Conservation (phyloP, 2,888 invertebrate genomes). For the Chromoteleia sp. region DNA sequence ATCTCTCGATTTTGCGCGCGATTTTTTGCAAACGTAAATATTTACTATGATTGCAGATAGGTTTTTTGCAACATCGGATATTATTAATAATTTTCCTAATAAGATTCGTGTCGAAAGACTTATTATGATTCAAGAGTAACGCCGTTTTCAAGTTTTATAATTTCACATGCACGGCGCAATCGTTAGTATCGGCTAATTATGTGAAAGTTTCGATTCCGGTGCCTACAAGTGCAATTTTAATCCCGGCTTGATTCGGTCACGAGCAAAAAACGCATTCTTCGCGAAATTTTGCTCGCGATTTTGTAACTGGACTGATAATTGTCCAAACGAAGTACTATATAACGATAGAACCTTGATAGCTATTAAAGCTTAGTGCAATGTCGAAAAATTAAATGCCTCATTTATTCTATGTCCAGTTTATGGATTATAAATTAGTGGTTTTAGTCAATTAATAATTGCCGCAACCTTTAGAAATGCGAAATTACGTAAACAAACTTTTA, state of each 20-base stretch:
- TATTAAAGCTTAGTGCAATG: constrained; percentile 33
- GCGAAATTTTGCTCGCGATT: constrained; percentile 36
- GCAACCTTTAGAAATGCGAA: neutral
- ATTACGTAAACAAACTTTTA: neutral
- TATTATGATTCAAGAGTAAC: constrained; percentile 7
- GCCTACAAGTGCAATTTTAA: constrained; percentile 36
- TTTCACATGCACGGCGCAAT: constrained; percentile 22
- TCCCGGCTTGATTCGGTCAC: constrained; percentile 34
- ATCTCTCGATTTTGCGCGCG: no score
- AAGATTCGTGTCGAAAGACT: neutral
- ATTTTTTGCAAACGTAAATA: neutral
- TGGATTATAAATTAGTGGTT: constrained; percentile 25
- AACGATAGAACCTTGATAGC: constrained; percentile 57
- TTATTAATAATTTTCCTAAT: neutral
- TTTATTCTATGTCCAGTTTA: constrained; percentile 21
- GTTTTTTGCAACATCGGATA: neutral
- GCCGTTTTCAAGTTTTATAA: constrained; percentile 27
- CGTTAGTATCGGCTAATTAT: constrained; percentile 41
- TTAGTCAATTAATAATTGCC: constrained; percentile 36
- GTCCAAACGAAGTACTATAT: neutral
- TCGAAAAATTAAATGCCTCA: constrained; percentile 43
- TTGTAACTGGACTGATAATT: constrained; percentile 44
- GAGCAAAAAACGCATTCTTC: constrained; percentile 37
- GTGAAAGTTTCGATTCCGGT: constrained; percentile 56
- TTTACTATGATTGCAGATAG: no score